Evolutionary conservation across 2,888 invertebrate genomes (phyloP).

Genomic region (Ochropleura plecta): DNA sequence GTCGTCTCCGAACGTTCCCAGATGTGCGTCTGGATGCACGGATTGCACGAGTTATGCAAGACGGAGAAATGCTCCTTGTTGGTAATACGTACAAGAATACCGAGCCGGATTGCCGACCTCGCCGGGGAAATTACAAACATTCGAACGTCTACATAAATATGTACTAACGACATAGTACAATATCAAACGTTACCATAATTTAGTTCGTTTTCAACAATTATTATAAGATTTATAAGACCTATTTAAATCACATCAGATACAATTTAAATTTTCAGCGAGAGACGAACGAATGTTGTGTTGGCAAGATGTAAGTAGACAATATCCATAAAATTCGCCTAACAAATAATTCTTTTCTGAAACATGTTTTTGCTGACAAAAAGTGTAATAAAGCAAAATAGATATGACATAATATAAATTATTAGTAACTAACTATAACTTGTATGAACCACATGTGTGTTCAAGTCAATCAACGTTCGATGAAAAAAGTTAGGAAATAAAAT

Average conservation of each 20-base stretch:
- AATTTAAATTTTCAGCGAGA: constrained; percentile 37
- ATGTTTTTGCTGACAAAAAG: constrained; percentile 30
- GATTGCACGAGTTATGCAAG: constrained; percentile 85
- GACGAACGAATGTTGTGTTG: constrained; percentile 35
- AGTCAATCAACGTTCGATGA: constrained; percentile 49
- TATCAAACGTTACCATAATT: constrained; percentile 50
- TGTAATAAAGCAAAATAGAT: constrained; percentile 55
- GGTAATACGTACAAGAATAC: constrained; percentile 73
- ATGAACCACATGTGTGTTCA: constrained; percentile 57
- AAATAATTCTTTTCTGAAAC: constrained; percentile 45
- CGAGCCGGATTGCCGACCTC: constrained; percentile 64
- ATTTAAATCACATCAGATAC: constrained; percentile 48
- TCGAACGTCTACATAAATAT: constrained; percentile 60
- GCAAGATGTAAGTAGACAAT: constrained; percentile 45
- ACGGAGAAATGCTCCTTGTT: constrained; percentile 75
- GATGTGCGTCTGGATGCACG: constrained; percentile 84
- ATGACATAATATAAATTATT: constrained; percentile 56
- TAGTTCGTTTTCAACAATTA: constrained; percentile 48
- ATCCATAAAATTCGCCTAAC: constrained; percentile 48
- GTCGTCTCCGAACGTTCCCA: constrained; percentile 85
- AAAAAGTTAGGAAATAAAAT: constrained; percentile 52
- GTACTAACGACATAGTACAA: constrained; percentile 36
- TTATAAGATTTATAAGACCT: constrained; percentile 53
- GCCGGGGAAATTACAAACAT: constrained; percentile 69
- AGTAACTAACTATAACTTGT: constrained; percentile 25